phyloP scores from a whole-genome alignment of 2,797 vertebrate species.

The Bradypus variegatus region DNA sequence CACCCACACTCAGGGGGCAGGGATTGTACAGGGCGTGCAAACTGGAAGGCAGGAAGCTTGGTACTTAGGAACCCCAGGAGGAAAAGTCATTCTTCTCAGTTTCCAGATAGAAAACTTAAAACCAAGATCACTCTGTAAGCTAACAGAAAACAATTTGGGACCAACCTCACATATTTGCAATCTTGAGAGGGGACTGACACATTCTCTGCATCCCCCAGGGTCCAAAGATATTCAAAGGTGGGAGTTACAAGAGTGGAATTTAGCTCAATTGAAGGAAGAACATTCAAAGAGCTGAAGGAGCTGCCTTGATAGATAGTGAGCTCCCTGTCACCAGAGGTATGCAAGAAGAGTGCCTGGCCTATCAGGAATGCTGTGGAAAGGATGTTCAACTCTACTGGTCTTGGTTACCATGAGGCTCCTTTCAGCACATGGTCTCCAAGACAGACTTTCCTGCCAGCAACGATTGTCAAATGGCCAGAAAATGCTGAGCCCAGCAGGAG shows the following conservation, averaged over 20 bases:
- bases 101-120: not conserved
- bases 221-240: not conserved
- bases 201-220: too few species aligned
- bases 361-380: not conserved
- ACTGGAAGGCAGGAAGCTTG: too few species aligned
- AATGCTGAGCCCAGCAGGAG: not conserved
- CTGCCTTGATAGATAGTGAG: not conserved
- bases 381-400: not conserved
- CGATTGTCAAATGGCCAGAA: not conserved
- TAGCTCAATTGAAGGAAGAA: not conserved
- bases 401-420: accelerated
- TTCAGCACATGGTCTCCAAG: not conserved
- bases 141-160: too few species aligned
- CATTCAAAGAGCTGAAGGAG: not conserved
- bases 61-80: not conserved
- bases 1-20: too few species aligned
- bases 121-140: not conserved
- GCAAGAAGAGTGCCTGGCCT: not conserved
- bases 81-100: not conserved
- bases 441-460: not conserved
- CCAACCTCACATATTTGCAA: not conserved
- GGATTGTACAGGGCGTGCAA: too few species aligned
- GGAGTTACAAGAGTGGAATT: not conserved
- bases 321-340: not conserved
- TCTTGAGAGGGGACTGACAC: not conserved